Base-by-base conservation (phyloP, 2,888 invertebrate species). In the Amiota communis region DNA sequence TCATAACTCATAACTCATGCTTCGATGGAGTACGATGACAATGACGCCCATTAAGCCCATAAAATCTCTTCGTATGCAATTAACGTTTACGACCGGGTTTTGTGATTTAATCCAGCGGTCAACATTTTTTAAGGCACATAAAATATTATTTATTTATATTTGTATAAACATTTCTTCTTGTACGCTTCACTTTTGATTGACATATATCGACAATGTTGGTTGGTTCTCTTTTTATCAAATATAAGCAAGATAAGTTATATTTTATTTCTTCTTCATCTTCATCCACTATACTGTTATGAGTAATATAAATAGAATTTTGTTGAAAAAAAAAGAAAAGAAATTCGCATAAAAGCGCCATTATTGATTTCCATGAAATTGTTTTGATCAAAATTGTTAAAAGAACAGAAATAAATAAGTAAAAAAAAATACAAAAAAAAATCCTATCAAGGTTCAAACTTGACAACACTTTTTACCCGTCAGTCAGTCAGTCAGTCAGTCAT, bases 11-110 rank as follows among this genome's bases (percentile, higher is more conserved):
- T 68, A 68, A 68, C 53, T 68, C 53, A 68, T 51, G 47, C 82
- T 84, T 81, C 83, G 82, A 73, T 15, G 82, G 59, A 47, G 67
- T n/a, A 15, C 56, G 23, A n/a, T 56, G 23, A 53, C 65, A 46
- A 46, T 46, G 80, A 85, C 81, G 86, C 82, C 84, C 84, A 84
- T 85, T 86, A 85, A 86, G 84, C 80, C 80, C 80, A 86, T 86
- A 86, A 86, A 87, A 87, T 84, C 84, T 79, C 79, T 78, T 78
- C 80, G 80, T 78, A 83, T 86, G 84, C 85, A 86, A 84, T 86
- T 86, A 85, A 84, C 80, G 77, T 86, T 86, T 86, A 87, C 87
- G 70, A 80, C 76, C 74, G 70, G 72, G 67, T 74, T 76, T 72
- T 72, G 70, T 71, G 74, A 74, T 80, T 80, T 84, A 85, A 84